Evolutionary conservation across 2,113 vertebrate species (phyloP), one percentile per base, ranked within the genome.

Genomic region (Podarcis muralis): DNA sequence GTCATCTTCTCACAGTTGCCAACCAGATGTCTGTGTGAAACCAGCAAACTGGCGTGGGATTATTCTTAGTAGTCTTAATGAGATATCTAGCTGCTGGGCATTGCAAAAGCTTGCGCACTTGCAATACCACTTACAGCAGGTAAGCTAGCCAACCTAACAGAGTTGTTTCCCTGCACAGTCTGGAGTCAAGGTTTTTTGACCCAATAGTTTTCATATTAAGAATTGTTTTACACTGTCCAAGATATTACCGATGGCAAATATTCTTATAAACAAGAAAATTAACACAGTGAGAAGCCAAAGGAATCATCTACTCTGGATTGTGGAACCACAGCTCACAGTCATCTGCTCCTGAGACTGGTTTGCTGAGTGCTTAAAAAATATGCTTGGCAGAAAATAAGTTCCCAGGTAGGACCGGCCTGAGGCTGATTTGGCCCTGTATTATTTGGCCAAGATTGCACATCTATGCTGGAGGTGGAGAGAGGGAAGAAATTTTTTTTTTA

Each of bases 401-500:
- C 68, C 20, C 27, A 32, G 32, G 30, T 25, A n/a, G 11, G 7
- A 23, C 16, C 12, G 65, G 30, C 68, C 48, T 32, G 43, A 20
- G 25, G 30, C 22, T 16, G n/a, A 75, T 85, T 85, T 57, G 48
- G 13, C 3, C 43, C 20, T 35, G 22, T 59, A 35, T 25, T 72
- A 75, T 74, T 57, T 83, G 85, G 65, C 85, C 78, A 90, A 91
- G 89, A 93, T 89, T 92, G 83, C 75, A 65, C 84, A 88, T 93
- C 87, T 88, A 71, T 66, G 89, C 76, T 18, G 78, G 53, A 86
- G 87, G 74, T 22, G 77, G 88, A 74, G 87, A 9, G n/a, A 20
- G 6, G 13, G 5, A 75, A 92, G 87, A 65, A 95, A 96, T 90
- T 95, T 88, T 91, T 88, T 22, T 22, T 85, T 92, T 86, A 71